Base-by-base conservation (phyloP, 2,888 invertebrate species). In the Tetragonula carbonaria region DNA sequence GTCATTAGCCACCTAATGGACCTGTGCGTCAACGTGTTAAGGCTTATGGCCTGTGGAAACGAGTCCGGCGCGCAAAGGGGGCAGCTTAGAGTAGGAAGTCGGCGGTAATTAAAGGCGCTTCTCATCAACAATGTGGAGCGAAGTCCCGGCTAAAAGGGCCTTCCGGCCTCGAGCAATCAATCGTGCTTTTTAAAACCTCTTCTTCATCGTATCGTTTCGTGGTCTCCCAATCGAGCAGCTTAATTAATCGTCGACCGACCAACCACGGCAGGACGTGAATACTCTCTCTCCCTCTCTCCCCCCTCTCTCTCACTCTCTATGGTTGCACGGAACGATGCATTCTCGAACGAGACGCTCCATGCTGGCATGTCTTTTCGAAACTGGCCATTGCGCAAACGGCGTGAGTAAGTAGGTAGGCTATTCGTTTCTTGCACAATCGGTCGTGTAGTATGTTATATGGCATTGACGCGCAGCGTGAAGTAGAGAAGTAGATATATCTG, bases 381-480 rank as follows among this genome's bases (percentile, higher is more conserved):
- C 82, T 83, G 88, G 73, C 86, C 83, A 88, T 92, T 91, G 88
- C 91, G 91, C 85, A 90, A 92, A 91, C 86, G 86, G 63, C 14
- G 80, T 74, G 78, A 85, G 63, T 87, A 87, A 90, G 89, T 85
- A 88, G 90, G 90, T 83, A 89, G 88, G 83, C 83, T 81, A 76
- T 84, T 86, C 86, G 87, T 88, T 85, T 85, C 87, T 92, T 92
- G 90, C 92, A 91, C 90, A 92, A 92, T 90, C 82, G 38, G 50
- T 90, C 63, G 74, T 76, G 82, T 82, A 87, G 79, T 85, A 79
- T 63, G 82, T 82, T 88, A 82, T 84, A 33, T 2, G 74, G 88
- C 84, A 84, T 87, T 78, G 88, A 85, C 86, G 81, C 59, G 68
- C 38, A 38, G 68, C 72, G 68, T 55, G 70, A 55, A 57, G 55